Conservation (phyloP, 2,888 invertebrate genomes). For the Dicyrtoma fusca region DNA sequence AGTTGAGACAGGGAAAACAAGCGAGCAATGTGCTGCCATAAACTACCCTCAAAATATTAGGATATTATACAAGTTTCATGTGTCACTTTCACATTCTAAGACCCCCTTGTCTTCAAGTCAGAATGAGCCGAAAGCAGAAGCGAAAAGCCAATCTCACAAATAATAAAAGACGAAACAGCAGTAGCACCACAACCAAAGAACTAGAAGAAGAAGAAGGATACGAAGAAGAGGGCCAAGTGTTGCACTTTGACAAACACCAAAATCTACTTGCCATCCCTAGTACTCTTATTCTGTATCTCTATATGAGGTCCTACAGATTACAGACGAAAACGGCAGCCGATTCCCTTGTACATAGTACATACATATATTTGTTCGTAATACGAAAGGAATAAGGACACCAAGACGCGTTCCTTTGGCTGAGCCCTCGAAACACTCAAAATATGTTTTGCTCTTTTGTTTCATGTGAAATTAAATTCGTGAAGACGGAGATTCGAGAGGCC, state of each 20-base stretch:
- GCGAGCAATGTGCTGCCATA: conserved; percentile 16
- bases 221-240: conserved; percentile 22
- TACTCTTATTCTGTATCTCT: too few species aligned
- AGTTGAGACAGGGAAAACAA: too few species aligned
- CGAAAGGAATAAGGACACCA: conserved; percentile 1
- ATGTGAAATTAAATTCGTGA: conserved; percentile 21
- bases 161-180: conserved; percentile 16
- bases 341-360: background rate
- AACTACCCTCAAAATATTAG: background rate
- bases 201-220: background rate
- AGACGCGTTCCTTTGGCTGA: background rate
- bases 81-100: conserved; percentile 14
- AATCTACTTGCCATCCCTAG: conserved; percentile 7
- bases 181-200: background rate
- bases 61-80: background rate
- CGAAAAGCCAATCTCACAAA: conserved; percentile 26
- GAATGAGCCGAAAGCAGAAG: background rate
- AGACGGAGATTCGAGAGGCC: background rate
- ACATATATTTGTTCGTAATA: background rate
- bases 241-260: conserved; percentile 13
- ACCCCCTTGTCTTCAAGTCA: too few species aligned
- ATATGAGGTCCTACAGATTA: too few species aligned
- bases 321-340: too few species aligned
- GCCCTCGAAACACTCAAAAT: background rate
- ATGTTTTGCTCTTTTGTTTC: conserved; percentile 18